Conservation (phyloP, 2,113 vertebrate species). For the Gobiocypris rarus region DNA sequence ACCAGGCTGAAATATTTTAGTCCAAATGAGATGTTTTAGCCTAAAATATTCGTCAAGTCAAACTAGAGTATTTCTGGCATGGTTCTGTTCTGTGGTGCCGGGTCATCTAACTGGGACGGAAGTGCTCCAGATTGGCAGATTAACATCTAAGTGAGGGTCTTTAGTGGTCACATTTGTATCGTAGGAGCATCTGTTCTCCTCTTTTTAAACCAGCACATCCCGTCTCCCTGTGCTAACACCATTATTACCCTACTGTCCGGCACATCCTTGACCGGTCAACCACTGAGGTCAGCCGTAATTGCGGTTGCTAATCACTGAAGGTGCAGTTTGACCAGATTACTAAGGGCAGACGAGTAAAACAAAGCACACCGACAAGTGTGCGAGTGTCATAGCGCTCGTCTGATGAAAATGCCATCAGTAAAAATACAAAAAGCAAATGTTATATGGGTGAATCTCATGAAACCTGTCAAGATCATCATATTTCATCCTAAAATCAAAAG, state of each 20-base stretch:
- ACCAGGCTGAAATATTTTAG: conserved; percentile 8
- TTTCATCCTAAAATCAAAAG: background rate
- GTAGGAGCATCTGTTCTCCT: conserved; percentile 49
- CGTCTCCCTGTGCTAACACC: conserved; percentile 32
- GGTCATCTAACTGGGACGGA: conserved; percentile 40
- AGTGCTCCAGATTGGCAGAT: conserved; percentile 38
- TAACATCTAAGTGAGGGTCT: conserved; percentile 43
- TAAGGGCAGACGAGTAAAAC: background rate
- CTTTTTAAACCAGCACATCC: conserved; percentile 23
- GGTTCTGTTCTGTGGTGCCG: conserved; percentile 1
- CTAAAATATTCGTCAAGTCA: conserved; percentile 47
- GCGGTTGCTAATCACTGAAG: conserved; percentile 55
- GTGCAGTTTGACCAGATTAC: conserved; percentile 22
- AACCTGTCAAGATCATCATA: background rate
- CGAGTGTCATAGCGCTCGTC: background rate
- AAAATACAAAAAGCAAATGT: background rate
- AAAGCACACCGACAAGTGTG: background rate
- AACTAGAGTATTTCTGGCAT: conserved; percentile 45
- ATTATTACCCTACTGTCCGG: conserved; percentile 41
- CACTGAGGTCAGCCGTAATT: conserved; percentile 58
- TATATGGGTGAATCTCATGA: background rate
- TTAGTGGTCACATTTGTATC: conserved; percentile 35
- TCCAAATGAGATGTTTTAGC: conserved; percentile 38
- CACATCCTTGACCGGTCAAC: conserved; percentile 54
- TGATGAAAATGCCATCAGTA: background rate